Evolutionary conservation across 2,888 invertebrate species (phyloP).

Genomic region (Oligia fasciuncula): DNA sequence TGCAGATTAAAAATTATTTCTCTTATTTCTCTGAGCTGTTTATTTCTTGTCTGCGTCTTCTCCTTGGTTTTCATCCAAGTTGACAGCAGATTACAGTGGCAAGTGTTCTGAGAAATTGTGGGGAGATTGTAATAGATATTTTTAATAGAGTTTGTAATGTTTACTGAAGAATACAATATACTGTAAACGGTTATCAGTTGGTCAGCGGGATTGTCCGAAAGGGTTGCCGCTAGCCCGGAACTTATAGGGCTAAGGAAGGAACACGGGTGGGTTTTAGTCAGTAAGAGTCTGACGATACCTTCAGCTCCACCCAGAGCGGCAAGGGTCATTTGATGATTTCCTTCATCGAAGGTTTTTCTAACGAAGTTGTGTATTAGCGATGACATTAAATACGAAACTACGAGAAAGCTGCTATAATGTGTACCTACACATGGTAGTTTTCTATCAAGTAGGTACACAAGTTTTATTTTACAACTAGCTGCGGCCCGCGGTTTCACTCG

Average conservation of each 20-base stretch:
- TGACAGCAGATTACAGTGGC: constrained; percentile 48
- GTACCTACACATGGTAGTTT: too few relatives aligned
- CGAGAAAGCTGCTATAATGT: too few relatives aligned
- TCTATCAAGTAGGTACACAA: neutral
- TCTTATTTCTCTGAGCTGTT: constrained; percentile 57
- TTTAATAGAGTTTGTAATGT: constrained; percentile 20
- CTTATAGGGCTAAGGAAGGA: too few relatives aligned
- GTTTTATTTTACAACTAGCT: neutral
- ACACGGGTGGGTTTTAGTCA: too few relatives aligned
- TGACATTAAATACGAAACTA: neutral
- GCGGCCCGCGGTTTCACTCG: too few relatives aligned
- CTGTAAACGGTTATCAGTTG: neutral
- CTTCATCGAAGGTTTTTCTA: neutral
- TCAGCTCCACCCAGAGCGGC: too few relatives aligned
- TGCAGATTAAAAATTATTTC: constrained; percentile 72
- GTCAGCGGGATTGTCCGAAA: too few relatives aligned
- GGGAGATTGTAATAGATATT: constrained; percentile 42
- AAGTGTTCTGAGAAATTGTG: constrained; percentile 49
- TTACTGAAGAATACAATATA: neutral
- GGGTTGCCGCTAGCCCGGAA: too few relatives aligned
- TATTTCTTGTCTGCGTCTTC: constrained; percentile 38
- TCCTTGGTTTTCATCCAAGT: constrained; percentile 42
- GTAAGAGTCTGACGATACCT: too few relatives aligned
- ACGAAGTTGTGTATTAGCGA: neutral
- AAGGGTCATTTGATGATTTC: too few relatives aligned